Conservation (phyloP, 2,888 invertebrate genomes). For the Lasioglossum oenotherae region DNA sequence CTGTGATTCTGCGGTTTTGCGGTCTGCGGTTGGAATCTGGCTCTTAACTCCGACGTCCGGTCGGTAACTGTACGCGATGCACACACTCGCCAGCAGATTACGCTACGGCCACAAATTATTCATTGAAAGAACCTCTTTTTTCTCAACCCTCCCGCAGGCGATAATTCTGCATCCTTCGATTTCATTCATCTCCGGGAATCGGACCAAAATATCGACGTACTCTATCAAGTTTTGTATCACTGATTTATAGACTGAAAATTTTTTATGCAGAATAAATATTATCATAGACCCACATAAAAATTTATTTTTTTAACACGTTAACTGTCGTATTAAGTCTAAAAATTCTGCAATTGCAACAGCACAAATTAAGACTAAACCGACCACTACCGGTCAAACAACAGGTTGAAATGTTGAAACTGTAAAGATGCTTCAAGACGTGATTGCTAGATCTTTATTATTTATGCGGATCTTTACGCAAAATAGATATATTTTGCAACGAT, state of each 20-base stretch:
- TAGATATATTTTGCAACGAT: too few species aligned
- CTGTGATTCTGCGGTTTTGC: constrained; percentile 59
- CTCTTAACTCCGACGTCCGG: constrained; percentile 51
- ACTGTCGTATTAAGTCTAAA: neutral
- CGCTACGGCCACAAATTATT: constrained; percentile 62
- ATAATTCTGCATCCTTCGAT: neutral
- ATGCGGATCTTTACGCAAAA: too few species aligned
- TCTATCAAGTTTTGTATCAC: neutral
- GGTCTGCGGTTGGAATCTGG: constrained; percentile 54
- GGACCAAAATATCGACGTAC: neutral
- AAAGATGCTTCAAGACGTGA: neutral
- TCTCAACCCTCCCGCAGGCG: neutral
- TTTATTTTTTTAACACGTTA: too few species aligned
- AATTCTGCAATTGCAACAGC: neutral
- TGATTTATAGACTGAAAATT: neutral
- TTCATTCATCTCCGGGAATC: neutral
- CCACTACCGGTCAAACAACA: neutral
- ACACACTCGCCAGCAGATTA: constrained; percentile 67
- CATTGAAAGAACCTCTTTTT: constrained; percentile 11
- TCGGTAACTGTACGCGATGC: constrained; percentile 68
- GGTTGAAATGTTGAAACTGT: neutral
- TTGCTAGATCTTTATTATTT: too few species aligned
- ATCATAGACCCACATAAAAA: too few species aligned
- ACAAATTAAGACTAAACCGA: neutral
- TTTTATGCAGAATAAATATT: neutral